Percentiles rank a stretch among this genome's conserved stretches.
phyloP scores from a whole-genome alignment of 1,140 invertebrate species.

The Panonychus citri region DNA sequence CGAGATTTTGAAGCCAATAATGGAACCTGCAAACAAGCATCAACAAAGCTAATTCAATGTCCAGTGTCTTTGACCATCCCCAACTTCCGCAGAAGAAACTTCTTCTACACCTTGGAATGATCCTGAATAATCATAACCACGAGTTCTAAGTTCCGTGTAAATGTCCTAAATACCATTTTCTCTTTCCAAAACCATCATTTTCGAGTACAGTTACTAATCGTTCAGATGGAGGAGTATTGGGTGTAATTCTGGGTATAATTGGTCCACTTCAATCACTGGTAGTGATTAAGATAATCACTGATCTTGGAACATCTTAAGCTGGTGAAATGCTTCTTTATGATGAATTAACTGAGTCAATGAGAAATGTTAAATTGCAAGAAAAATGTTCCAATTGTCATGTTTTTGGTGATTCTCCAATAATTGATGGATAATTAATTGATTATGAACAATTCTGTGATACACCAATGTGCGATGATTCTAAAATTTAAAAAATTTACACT shows the following conservation, averaged over 20 bases:
- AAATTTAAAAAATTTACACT: slow-evolving; percentile 25
- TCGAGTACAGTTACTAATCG: slow-evolving; percentile 79
- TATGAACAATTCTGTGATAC: slow-evolving; percentile 71
- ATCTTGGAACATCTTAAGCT: slow-evolving; percentile 16
- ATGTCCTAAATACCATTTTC: slow-evolving; percentile 68
- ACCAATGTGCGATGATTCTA: slow-evolving; percentile 38
- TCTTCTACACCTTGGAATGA: too few species aligned
- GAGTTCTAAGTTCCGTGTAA: too few species aligned
- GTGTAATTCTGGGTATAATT: slow-evolving; percentile 69
- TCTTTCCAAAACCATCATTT: slow-evolving; percentile 74
- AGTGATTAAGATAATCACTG: slow-evolving; percentile 60
- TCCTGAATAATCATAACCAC: too few species aligned
- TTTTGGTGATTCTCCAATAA: slow-evolving; percentile 47
- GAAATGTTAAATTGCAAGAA: slow-evolving; percentile 48
- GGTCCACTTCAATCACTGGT: slow-evolving; percentile 81
- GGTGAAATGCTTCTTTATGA: slow-evolving; percentile 59
- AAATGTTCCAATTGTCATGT: slow-evolving; percentile 42
- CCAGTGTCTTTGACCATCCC: too few species aligned
- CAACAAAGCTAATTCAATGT: too few species aligned
- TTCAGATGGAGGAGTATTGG: slow-evolving; percentile 82
- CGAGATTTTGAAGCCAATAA: too few species aligned
- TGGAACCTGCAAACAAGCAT: too few species aligned
- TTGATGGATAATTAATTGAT: slow-evolving; percentile 41
- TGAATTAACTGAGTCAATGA: slow-evolving; percentile 44
- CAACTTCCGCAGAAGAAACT: too few species aligned